Evolutionary conservation across 2,888 invertebrate genomes (phyloP), one percentile per base, ranked within the genome.

Genomic region (Odontothrips loti): DNA sequence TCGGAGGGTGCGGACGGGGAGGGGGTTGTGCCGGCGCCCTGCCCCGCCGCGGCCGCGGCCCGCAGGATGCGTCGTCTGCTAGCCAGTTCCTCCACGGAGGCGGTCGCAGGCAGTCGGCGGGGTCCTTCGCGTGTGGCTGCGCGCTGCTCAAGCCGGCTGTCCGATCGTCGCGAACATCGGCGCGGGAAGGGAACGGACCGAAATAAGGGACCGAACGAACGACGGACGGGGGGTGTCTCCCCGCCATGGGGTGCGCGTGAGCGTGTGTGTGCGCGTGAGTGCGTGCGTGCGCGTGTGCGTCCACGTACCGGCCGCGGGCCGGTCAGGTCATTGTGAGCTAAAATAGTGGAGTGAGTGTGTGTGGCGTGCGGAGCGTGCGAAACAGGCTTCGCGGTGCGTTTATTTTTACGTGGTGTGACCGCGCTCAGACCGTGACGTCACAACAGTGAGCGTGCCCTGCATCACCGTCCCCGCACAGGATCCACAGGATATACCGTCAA

Each of bases 1-100:
- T 75, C 68, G 68, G 68, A 9, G 6, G 12, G 34, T 4, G 58
- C 58, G 11, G 12, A 23, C 23, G 23, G 68, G 68, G 68, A 27
- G 68, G 27, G 68, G 68, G 68, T 75, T 23, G 68, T 23, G 68
- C 68, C 68, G 68, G 68, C 58, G 34, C 58, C 58, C 58, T 17
- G 58, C 58, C 51, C 51, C 63, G 63, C 23, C 68, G 23, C 23
- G 68, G 27, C 68, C 68, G 68, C 17, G 51, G 51, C 15, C 58
- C 58, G 58, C 58, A 17, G 68, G 68, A 75, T 27, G 68, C 68
- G 68, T 75, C 68, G 68, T 75, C 68, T 75, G 68, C 68, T 75
- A 9, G 58, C 58, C 68, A 75, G 68, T 75, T 75, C 68, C 68
- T 75, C 68, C 27, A 10, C 68, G 68, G 68, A 75, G 68, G 68